Evolutionary conservation across 1,140 invertebrate genomes (phyloP), one percentile per base, ranked within the genome.

Genomic region (Pogonognathellus flavescens): DNA sequence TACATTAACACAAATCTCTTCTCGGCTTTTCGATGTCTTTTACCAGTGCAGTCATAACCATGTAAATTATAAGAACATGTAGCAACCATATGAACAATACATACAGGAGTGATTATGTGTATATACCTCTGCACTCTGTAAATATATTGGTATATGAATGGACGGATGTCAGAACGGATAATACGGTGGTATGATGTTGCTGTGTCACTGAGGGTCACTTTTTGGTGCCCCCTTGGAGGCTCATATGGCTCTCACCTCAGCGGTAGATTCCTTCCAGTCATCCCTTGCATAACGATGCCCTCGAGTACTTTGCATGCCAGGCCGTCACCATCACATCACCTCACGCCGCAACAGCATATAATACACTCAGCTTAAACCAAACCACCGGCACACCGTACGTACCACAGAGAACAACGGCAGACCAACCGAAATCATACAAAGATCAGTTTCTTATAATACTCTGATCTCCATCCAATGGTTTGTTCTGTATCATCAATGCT

Each of bases 181-280:
- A 57, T 57, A 16, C 2, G 49, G 49, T 31, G 70, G 70, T 31
- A 83, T 66, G 84, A 59, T 80, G 52, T 86, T 86, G 85, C 85
- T 86, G 85, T 86, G 85, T 86, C 85, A 86, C 82, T 80, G 82
- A 80, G 83, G 85, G 85, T 86, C 85, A 86, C 82, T 52, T 80
- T 70, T 81, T 52, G 66, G 25, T 83, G 82, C 84, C 84, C 85
- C 85, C 85, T 83, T 66, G 55, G 76, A 66, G 85, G 81, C 85
- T 86, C 85, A 86, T 86, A 86, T 83, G 53, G 85, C 85, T 83
- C 85, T 82, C 82, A 83, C 81, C 85, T 86, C 85, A 82, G 85
- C 82, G 70, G 85, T 86, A 60, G 82, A 86, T 86, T 86, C 82
- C 70, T 86, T 86, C 85, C 85, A 86, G 85, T 86, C 85, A 86